These are phyloP conservation scores for Chrysotoxum bicinctum DNA, from an alignment of 2,888 invertebrate species.

Conservation along the genomic window DNA sequence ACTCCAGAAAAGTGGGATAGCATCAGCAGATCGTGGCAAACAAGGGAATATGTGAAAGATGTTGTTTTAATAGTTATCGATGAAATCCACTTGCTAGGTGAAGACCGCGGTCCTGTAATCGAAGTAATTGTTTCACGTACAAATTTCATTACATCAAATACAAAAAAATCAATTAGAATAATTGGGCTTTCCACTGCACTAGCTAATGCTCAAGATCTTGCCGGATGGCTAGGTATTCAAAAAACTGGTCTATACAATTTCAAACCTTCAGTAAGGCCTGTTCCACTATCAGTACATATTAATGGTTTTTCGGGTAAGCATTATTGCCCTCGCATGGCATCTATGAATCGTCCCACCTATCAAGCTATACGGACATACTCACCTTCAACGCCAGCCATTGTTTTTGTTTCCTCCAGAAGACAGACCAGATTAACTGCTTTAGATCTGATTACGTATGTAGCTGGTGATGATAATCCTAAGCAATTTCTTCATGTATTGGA, in stretches of 20 bases:
- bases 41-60: slow-evolving; percentile 94
- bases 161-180: slow-evolving; percentile 90
- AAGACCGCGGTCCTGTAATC: slow-evolving; percentile 93
- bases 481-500: slow-evolving; percentile 96
- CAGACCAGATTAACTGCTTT: slow-evolving; percentile 98
- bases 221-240: slow-evolving; percentile 96
- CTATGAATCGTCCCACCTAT: slow-evolving; percentile 99
- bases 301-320: slow-evolving; percentile 98
- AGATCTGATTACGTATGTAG: slow-evolving; percentile 95
- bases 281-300: slow-evolving; percentile 95
- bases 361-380: slow-evolving; percentile 97
- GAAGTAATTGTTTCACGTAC: slow-evolving; percentile 99
- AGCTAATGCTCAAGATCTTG: slow-evolving; percentile 98
- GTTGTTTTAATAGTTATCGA: slow-evolving; percentile 97
- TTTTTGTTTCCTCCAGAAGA: slow-evolving; percentile 97
- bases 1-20: slow-evolving; percentile 99
- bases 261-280: slow-evolving; percentile 97
- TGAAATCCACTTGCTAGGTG: slow-evolving; percentile 98
- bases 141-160: slow-evolving; percentile 96
- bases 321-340: slow-evolving; percentile 99
- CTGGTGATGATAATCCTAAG: slow-evolving; percentile 95
- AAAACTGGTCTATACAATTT: slow-evolving; percentile 97
- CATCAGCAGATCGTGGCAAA: slow-evolving; percentile 98
- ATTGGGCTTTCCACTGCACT: slow-evolving; percentile 98
- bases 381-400: slow-evolving; percentile 93